A percentile compares a stretch with the other conserved stretches of the same genome.
These are phyloP conservation scores for Byasa hedistus DNA, from an alignment of 2,888 invertebrate species.

Conservation along the genomic window DNA sequence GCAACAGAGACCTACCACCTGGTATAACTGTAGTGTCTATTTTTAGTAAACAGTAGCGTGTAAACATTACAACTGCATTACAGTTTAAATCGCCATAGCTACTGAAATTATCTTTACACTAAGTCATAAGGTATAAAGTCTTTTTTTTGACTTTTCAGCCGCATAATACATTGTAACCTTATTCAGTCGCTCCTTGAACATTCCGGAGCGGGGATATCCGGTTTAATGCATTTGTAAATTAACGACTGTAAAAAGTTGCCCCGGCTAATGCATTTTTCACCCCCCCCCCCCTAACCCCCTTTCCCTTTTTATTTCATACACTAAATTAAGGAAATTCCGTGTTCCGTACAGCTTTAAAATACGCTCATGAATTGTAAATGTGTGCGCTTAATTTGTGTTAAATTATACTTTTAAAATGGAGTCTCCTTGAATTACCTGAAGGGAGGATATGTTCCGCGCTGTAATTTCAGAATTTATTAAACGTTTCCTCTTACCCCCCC, in stretches of 20 bases:
- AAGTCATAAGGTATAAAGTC: no score
- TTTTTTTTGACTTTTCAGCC: background rate
- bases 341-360: slow-evolving; percentile 42
- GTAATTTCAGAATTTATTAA: slow-evolving; percentile 22
- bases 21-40: no score
- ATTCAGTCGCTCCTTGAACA: background rate
- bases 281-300: no score
- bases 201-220: slow-evolving; percentile 5
- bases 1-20: no score
- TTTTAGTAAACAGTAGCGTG: no score
- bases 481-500: background rate
- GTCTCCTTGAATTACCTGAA: slow-evolving; percentile 41
- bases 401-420: slow-evolving; percentile 58
- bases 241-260: slow-evolving; percentile 36
- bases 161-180: background rate
- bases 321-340: slow-evolving; percentile 46
- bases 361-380: slow-evolving; percentile 61
- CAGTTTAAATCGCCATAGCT: no score
- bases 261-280: slow-evolving; percentile 34
- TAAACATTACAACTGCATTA: no score
- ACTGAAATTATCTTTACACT: no score
- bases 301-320: slow-evolving; percentile 44
- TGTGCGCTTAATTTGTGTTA: slow-evolving; percentile 60
- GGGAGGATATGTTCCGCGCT: slow-evolving; percentile 16
- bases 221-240: slow-evolving; percentile 30